These are phyloP conservation scores for Limosa lapponica DNA, from an alignment of 2,797 vertebrate genomes.

Conservation along the genomic window DNA sequence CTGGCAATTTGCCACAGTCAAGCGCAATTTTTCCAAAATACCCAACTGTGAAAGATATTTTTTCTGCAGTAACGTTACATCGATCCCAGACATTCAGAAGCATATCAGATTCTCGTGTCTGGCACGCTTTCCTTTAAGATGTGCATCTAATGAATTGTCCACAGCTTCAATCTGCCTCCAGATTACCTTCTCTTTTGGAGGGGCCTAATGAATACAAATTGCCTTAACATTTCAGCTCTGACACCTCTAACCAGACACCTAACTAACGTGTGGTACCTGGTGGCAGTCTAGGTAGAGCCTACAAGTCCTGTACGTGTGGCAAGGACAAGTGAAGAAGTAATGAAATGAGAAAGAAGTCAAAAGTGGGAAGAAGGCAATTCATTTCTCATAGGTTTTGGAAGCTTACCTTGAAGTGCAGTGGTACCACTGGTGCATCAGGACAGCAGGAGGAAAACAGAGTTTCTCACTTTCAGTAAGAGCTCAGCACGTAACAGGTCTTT, in stretches of 20 bases:
- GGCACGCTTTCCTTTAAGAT: neutral
- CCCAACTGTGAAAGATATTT: neutral
- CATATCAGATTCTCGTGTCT: neutral
- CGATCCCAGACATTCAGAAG: neutral
- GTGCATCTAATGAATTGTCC: neutral
- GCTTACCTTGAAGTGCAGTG: neutral
- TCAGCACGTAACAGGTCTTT: neutral
- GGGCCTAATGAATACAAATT: neutral
- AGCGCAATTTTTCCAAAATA: conserved; percentile 45
- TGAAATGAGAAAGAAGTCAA: neutral
- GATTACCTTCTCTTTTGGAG: neutral
- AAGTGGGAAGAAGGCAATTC: neutral
- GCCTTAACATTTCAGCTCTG: neutral
- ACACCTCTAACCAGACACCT: neutral
- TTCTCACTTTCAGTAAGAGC: neutral
- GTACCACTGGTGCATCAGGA: neutral
- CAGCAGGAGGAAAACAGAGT: neutral
- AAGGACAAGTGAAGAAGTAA: neutral
- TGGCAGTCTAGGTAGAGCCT: neutral
- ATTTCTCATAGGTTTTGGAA: neutral
- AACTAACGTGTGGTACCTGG: neutral
- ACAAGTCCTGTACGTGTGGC: neutral
- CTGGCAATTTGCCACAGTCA: conserved; percentile 35
- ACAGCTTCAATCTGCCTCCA: neutral
- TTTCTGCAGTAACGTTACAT: neutral